Evolutionary conservation across 2,888 invertebrate genomes (phyloP), one percentile per base, ranked within the genome.

Genomic region (Chaetogeoica ovagalla): DNA sequence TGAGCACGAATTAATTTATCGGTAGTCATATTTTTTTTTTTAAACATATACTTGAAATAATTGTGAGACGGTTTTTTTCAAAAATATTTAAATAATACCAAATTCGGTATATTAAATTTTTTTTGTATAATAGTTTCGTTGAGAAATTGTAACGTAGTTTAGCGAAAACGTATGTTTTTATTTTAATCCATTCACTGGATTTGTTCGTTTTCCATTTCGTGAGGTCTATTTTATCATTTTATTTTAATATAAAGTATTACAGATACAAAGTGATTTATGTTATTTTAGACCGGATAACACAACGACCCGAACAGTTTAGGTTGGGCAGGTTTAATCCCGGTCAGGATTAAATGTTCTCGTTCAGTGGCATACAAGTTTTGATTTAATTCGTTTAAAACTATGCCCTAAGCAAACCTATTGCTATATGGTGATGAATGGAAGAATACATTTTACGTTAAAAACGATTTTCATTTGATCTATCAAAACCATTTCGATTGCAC

Each of bases 221-320:
- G 39, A 57, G 37, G 57, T 21, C 21, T 59, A 71, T 57, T 71
- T 57, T 70, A 70, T 70, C 21, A 39, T 71, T 59, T 71, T 21
- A n/a, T 71, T 71, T 69, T 69, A 66, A 69, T 52, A 52, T 57
- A 21, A 71, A 2, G n/a, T 63, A 63, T 62, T 63, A 60, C 21
- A 19, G 19, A 59, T 62, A 72, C 11, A 63, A 15, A 37, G 39
- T 74, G 65, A 74, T 74, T 74, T 74, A 74, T 65, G 65, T 65
- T 65, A 65, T 57, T 74, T 65, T 19, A 55, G 74, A 65, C 39
- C 65, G 74, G 74, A 43, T 39, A 65, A 74, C 57, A 65, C 21
- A 21, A 21, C 19, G 13, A 65, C 55, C 74, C 65, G 65, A 65
- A 23, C 66, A 66, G 66, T 75, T 75, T 57, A 57, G 57, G 39